A percentile compares a stretch with the other conserved stretches of the same genome.
phyloP scores from a whole-genome alignment of 2,113 vertebrate genomes.

The Gymnobelideus leadbeateri region DNA sequence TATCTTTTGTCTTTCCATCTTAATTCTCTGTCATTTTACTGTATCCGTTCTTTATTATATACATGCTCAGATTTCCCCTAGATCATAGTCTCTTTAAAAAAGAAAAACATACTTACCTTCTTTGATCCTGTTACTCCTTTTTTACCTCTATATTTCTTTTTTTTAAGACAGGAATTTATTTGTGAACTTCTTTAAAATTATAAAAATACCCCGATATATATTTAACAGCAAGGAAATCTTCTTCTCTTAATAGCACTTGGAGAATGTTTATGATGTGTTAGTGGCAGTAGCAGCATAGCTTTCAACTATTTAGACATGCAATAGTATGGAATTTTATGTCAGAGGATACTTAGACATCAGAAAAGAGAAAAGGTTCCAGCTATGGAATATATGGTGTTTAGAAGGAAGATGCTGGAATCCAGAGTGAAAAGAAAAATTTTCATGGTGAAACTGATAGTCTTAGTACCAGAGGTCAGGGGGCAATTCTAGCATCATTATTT shows the following conservation, averaged over 20 bases:
- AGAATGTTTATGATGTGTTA: background rate
- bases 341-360: background rate
- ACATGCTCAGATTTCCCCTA: background rate
- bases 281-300: background rate
- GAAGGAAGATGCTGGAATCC: background rate
- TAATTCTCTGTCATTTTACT: background rate
- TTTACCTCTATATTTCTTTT: no score
- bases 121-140: background rate
- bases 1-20: background rate
- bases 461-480: no score
- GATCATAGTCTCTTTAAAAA: background rate
- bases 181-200: background rate
- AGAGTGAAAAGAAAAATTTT: no score
- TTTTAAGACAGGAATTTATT: no score
- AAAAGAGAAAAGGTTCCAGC: background rate
- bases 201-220: background rate
- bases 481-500: no score
- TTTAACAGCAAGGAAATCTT: background rate
- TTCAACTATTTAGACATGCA: background rate
- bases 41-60: background rate
- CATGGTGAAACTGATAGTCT: no score
- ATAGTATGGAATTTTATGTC: background rate
- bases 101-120: background rate
- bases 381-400: background rate
- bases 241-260: background rate